Evolutionary conservation across 2,797 vertebrate species (phyloP).

Genomic region (Sebastes jordani): DNA sequence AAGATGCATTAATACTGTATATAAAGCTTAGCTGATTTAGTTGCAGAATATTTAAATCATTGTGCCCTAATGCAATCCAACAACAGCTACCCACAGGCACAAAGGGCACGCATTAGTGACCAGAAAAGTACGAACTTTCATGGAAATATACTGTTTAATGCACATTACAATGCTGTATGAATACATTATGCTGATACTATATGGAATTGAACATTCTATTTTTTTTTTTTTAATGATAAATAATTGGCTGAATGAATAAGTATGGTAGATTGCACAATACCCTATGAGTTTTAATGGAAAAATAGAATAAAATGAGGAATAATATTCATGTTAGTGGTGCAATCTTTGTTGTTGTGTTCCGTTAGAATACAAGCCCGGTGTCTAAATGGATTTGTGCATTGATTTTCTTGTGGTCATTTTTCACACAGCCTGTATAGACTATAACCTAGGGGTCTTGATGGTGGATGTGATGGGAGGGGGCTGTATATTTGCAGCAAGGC

Average conservation of each 20-base stretch:
- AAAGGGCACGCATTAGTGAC: background rate
- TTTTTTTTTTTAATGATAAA: background rate
- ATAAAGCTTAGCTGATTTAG: background rate
- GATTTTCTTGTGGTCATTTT: constrained; percentile 2
- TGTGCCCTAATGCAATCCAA: background rate
- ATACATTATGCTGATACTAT: background rate
- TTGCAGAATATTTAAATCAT: background rate
- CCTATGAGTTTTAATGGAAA: background rate
- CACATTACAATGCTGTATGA: background rate
- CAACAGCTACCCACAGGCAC: background rate
- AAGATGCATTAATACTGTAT: background rate
- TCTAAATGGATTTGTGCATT: background rate
- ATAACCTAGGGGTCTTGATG: background rate
- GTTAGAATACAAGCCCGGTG: background rate
- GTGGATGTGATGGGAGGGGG: background rate
- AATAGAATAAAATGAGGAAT: background rate
- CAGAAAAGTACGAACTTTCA: background rate
- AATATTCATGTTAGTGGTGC: background rate
- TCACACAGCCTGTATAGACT: background rate
- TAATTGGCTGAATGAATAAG: background rate
- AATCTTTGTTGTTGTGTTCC: background rate
- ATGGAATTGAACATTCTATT: background rate
- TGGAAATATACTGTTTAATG: background rate
- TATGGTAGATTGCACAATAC: background rate
- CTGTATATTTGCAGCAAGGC: background rate